phyloP scores from a whole-genome alignment of 2,888 invertebrate species.

The Colletes collaris region DNA sequence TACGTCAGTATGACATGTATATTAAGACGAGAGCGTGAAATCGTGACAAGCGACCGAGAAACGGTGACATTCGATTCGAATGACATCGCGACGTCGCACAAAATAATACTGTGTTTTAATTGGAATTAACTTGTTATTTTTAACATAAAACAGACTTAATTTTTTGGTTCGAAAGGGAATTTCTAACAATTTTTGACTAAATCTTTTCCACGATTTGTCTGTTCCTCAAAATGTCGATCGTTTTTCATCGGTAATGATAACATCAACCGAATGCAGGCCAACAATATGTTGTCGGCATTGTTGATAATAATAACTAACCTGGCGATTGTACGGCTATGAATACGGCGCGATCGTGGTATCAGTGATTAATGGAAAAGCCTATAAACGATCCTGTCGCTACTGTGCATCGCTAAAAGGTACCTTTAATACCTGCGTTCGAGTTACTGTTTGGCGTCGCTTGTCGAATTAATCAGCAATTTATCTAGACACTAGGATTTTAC shows the following conservation, averaged over 20 bases:
- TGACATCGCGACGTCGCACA: too few species aligned
- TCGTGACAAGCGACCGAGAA: too few species aligned
- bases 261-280: slow-evolving; percentile 19
- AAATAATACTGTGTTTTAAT: too few species aligned
- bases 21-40: too few species aligned
- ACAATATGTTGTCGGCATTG: slow-evolving; percentile 30
- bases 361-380: slow-evolving; percentile 51
- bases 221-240: too few species aligned
- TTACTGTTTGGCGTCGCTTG: slow-evolving; percentile 37
- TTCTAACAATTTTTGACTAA: too few species aligned
- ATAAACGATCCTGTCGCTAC: slow-evolving; percentile 41
- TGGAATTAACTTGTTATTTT: too few species aligned
- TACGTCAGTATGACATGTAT: too few species aligned
- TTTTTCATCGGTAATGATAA: slow-evolving; percentile 2
- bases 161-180: too few species aligned
- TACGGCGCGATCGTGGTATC: slow-evolving; percentile 35
- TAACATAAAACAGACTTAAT: too few species aligned
- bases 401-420: slow-evolving; percentile 37
- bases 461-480: slow-evolving; percentile 48
- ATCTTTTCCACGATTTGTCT: too few species aligned
- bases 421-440: slow-evolving; percentile 26
- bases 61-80: too few species aligned
- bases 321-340: slow-evolving; percentile 22
- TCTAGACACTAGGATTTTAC: slow-evolving; percentile 25
- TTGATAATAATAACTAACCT: slow-evolving; percentile 42